phyloP scores from a whole-genome alignment of 1,140 invertebrate species.

The Neodiprion fabricii region DNA sequence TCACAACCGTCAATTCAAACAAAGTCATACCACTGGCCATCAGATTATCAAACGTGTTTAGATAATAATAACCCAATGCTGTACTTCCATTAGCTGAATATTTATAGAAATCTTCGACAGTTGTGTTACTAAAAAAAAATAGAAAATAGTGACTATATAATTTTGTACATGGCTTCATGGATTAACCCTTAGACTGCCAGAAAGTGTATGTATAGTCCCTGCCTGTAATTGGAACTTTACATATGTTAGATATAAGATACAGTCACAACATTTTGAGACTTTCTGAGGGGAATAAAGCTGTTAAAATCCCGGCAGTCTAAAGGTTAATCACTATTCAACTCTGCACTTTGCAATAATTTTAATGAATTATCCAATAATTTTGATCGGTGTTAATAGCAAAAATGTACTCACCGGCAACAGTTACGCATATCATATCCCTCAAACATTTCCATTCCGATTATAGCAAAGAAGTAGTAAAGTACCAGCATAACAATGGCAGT shows the following conservation, averaged over 20 bases:
- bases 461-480: conserved; percentile 90
- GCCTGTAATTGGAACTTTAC: not conserved
- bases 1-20: conserved; percentile 90
- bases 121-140: conserved; percentile 72
- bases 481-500: conserved; percentile 84
- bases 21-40: conserved; percentile 80
- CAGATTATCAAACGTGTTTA: conserved; percentile 86
- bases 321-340: not conserved
- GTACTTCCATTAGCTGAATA: conserved; percentile 71
- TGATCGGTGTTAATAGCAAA: not conserved
- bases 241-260: not conserved
- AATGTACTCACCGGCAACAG: conserved; percentile 80
- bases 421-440: conserved; percentile 78
- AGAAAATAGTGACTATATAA: conserved; percentile 22
- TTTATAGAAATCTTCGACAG: conserved; percentile 85
- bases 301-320: too few species aligned
- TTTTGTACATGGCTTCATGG: not conserved
- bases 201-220: not conserved
- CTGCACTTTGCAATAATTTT: too few species aligned
- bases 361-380: too few species aligned
- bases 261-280: too few species aligned
- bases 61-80: conserved; percentile 82
- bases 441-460: conserved; percentile 92
- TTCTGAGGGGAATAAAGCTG: too few species aligned
- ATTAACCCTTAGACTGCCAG: conserved; percentile 11